A percentile compares a stretch with the other conserved stretches of the same genome.
These are phyloP conservation scores for Psix sp. DNA, from an alignment of 1,140 invertebrate species.

Conservation along the genomic window DNA sequence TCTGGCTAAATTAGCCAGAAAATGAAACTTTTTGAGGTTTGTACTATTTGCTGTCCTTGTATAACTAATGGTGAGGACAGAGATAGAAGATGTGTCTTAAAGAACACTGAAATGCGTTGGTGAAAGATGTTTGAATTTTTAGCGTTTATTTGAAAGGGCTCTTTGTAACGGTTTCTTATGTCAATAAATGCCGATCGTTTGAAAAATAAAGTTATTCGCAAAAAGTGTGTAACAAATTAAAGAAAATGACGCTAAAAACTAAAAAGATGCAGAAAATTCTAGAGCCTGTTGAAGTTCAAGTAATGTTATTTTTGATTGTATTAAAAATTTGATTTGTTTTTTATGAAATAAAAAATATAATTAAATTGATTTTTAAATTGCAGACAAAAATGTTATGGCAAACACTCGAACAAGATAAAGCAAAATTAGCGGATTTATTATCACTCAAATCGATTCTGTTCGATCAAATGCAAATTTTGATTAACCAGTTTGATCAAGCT, in stretches of 20 bases:
- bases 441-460: constrained; percentile 24
- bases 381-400: constrained; percentile 14
- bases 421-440: constrained; percentile 12
- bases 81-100: too few relatives aligned
- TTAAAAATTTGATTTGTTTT: neutral
- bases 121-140: too few relatives aligned
- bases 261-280: constrained; percentile 31
- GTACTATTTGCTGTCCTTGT: too few relatives aligned
- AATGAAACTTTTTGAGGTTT: too few relatives aligned
- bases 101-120: too few relatives aligned
- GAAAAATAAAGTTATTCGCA: too few relatives aligned
- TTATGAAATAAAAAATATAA: neutral
- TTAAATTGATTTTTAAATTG: constrained; percentile 10
- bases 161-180: too few relatives aligned
- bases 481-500: constrained; percentile 29
- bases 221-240: neutral
- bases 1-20: too few relatives aligned
- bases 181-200: too few relatives aligned
- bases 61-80: too few relatives aligned
- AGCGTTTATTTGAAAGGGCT: too few relatives aligned
- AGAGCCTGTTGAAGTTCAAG: constrained; percentile 22
- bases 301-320: constrained; percentile 14
- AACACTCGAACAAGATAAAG: constrained; percentile 8
- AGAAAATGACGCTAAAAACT: constrained; percentile 28
- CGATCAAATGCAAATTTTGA: constrained; percentile 35